Evolutionary conservation across 37 sponge, comb jelly and placozoan species (phyloP).

Genomic region (Hexactinellida sp.): DNA sequence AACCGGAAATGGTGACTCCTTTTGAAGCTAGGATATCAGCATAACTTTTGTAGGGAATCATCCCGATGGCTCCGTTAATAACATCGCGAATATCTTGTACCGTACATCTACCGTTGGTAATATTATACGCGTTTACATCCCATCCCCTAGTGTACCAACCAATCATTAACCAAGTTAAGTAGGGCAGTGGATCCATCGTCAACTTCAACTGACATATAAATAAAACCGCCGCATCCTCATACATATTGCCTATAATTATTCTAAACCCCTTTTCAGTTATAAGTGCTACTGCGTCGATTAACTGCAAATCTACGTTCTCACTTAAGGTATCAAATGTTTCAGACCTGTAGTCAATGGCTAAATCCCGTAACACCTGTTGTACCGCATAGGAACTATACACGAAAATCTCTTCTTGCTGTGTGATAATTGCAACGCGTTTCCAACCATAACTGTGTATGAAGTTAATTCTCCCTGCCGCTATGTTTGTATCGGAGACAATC

Average conservation of each 20-base stretch:
- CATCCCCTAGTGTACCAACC: neutral
- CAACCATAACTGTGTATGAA: neutral
- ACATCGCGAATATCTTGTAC: neutral
- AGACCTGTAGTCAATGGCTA: neutral
- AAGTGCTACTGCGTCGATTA: neutral
- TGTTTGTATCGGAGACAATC: neutral
- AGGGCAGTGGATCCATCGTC: neutral
- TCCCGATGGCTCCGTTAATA: neutral
- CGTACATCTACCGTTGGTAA: neutral
- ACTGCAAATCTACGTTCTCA: neutral
- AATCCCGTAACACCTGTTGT: neutral
- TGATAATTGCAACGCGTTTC: neutral
- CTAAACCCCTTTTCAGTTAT: neutral
- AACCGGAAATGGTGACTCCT: neutral
- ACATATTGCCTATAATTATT: neutral
- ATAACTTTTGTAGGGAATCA: neutral
- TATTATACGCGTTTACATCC: neutral
- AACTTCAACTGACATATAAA: neutral
- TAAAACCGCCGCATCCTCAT: neutral
- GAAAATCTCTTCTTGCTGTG: conserved; percentile 4
- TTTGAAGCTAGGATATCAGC: neutral
- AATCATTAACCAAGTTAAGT: neutral
- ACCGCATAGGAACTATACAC: neutral
- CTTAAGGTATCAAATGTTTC: neutral
- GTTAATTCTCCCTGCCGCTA: neutral